Evolutionary conservation across 2,113 vertebrate genomes (phyloP), one percentile per base, ranked within the genome.

Genomic region (Papio anubis): DNA sequence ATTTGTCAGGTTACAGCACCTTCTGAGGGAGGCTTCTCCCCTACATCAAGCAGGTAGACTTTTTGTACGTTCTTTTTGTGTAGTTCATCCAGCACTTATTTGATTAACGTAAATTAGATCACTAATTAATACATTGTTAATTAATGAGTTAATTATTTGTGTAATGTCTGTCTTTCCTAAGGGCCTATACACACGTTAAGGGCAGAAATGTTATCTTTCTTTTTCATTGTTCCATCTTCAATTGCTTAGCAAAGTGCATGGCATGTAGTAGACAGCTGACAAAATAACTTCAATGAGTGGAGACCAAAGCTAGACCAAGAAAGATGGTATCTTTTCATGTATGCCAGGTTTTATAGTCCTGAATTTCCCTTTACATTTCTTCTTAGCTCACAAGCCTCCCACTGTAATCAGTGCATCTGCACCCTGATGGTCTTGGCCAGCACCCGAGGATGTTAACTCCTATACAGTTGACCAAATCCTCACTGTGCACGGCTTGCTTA

Each of bases 101-200:
- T 93, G 66, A 61, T 59, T 66, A 20, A 57, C 80, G 43, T 72
- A 81, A 94, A 81, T 52, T 57, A 73, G 95, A 17, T 57, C n/a
- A 35, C 50, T 30, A 59, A 50, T 68, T 78, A 32, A 30, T 55
- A 78, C 66, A 61, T 72, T 20, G 30, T 76, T 40, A 43, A 64
- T 17, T 48, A 66, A 38, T 35, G 43, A 45, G 9, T 50, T 90
- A 38, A 81, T 32, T 57, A 40, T 59, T 85, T 76, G 6, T 43
- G 64, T 87, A 66, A 55, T 35, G 3, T 43, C 72, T 93, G 9
- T 86, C n/a, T 94, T 82, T 55, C 55, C 17, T 25, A 66, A 70
- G 85, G 76, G 70, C 55, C n/a, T 84, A 16, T 18, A 3, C 1
- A 35, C 8, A 73, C 38, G 35, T 0, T n/a, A 17, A 90, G 40